Percentiles rank a stretch among this genome's conserved stretches.
These are phyloP conservation scores for Miniopterus natalensis DNA, from an alignment of 2,113 vertebrate genomes.

Conservation along the genomic window DNA sequence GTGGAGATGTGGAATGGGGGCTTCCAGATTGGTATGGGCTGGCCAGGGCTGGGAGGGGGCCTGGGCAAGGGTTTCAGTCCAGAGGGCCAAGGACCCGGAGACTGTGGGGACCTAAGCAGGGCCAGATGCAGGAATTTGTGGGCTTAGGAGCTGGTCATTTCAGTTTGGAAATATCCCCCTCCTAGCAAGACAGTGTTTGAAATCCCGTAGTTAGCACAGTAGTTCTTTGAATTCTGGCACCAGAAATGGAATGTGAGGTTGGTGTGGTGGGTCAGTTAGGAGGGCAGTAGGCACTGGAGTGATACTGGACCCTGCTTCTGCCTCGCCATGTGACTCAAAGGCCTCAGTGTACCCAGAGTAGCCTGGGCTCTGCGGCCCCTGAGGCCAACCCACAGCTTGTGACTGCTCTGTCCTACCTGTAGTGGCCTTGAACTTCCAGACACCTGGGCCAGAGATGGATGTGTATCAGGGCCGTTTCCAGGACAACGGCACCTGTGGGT, in stretches of 20 bases:
- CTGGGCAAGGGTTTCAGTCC: neutral
- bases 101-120: neutral
- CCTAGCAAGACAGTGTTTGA: neutral
- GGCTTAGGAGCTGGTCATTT: neutral
- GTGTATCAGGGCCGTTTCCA: constrained; percentile 95
- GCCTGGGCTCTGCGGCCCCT: neutral
- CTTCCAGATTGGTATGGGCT: constrained; percentile 94
- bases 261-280: neutral
- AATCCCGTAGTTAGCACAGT: neutral
- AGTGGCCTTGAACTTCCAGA: constrained; percentile 99
- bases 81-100: neutral
- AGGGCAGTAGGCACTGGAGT: neutral
- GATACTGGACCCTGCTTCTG: neutral
- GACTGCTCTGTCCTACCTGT: neutral
- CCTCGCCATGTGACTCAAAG: neutral
- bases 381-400: neutral
- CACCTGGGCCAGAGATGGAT: constrained; percentile 94
- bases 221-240: neutral
- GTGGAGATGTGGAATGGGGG: constrained; percentile 96
- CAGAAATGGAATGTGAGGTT: neutral
- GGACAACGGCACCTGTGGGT: constrained; percentile 93
- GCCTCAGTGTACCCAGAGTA: neutral
- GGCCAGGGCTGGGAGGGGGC: neutral
- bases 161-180: neutral
- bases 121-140: neutral